Evolutionary conservation across 2,888 invertebrate species (phyloP), one percentile per base, ranked within the genome.

Genomic region (Spicauda simplicius): DNA sequence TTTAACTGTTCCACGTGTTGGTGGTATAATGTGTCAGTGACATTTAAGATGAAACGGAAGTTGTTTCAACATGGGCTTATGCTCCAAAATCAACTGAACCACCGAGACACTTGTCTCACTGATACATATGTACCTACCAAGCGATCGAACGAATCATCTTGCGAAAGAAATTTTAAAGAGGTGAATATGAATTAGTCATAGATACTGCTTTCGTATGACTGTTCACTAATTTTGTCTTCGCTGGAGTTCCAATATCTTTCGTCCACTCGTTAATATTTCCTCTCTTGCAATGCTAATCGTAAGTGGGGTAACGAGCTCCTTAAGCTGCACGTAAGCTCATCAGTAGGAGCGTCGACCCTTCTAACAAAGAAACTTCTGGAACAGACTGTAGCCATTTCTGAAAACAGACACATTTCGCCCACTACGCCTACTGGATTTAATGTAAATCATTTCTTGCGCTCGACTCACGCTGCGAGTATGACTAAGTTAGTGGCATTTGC

Each of bases 311-410:
- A 52, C 60, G 30, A 52, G 45, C 50, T 50, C 18, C 18, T 25
- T 52, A 50, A 52, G 60, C 33, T 37, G 52, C 50, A 59, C 30
- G 52, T 54, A 65, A 65, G 54, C 65, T 54, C 59, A 45, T 59
- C 53, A n/a, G 48, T n/a, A 52, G 53, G 70, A 63, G 62, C 71
- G 57, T 63, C 70, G 71, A 73, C 74, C 73, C 64, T 66, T 69
- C 75, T 74, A 77, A 83, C 82, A 81, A 84, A 83, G 80, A 82
- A 83, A 80, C 76, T 79, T 81, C 81, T 83, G 82, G 77, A 83
- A 81, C 78, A 79, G 80, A 78, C 80, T 74, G 79, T 77, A 82
- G 83, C 84, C 87, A 84, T 86, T 86, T 86, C 85, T 86, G 84
- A 83, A 85, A 84, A 78, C 77, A 76, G 77, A 83, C 80, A 80